Conservation (phyloP, 2,888 invertebrate genomes). For the Heteromyza rotundicornis region DNA sequence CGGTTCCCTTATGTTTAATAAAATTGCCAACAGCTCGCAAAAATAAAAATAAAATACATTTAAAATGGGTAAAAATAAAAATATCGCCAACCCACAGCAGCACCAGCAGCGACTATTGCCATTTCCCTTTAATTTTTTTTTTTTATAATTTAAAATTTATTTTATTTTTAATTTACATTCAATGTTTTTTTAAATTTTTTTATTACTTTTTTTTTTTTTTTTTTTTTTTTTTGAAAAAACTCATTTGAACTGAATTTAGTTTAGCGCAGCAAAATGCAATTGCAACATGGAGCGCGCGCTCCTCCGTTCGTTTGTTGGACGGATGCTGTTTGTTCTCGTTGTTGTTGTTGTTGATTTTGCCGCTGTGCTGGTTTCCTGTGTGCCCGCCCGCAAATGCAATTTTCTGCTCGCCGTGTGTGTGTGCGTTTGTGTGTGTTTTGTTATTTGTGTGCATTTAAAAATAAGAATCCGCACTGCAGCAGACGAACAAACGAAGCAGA, state of each 20-base stretch:
- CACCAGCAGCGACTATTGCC: not conserved
- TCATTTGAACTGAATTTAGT: constrained; percentile 9
- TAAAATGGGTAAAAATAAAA: no score
- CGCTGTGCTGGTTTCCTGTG: constrained; percentile 1
- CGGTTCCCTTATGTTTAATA: constrained; percentile 5
- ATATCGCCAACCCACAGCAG: not conserved
- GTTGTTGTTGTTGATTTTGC: not conserved
- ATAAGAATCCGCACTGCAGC: constrained; percentile 1
- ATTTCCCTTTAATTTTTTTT: not conserved
- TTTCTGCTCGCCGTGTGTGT: no score
- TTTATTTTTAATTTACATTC: no score
- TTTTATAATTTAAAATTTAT: no score
- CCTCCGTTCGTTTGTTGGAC: no score
- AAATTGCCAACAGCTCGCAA: not conserved
- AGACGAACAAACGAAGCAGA: not conserved
- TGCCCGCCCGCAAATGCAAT: constrained; percentile 3
- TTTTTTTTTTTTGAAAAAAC: not conserved
- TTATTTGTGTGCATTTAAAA: not conserved
- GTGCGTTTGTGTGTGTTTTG: not conserved
- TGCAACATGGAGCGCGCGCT: constrained; percentile 1
- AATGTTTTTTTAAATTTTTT: not conserved
- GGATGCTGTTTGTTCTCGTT: not conserved
- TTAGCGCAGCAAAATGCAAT: not conserved
- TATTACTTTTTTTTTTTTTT: not conserved
- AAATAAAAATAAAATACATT: no score